Evolutionary conservation across 2,888 invertebrate species (phyloP), one percentile per base, ranked within the genome.

Genomic region (Dyspetes luteomarginatus): DNA sequence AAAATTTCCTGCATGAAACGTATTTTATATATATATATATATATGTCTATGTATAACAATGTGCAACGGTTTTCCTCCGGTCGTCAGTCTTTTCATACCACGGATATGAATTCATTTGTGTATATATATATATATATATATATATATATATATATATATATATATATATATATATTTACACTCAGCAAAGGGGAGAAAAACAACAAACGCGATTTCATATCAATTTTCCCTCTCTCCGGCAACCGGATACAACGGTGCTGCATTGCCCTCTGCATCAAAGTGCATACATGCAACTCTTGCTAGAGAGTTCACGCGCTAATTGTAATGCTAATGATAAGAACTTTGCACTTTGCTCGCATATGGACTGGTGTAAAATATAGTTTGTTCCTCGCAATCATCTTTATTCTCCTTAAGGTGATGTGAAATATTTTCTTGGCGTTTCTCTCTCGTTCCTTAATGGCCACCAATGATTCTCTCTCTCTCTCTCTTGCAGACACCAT

Each of bases 141-240:
- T 36, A 9, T 4, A 45, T 5, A 45, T 15, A 45, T 45, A 43
- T 5, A 24, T 24, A 62, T 24, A 41, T 22, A 9, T 22, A 12
- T 36, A 41, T 36, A 30, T 3, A 26, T 15, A 50, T 36, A 9
- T 36, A 36, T 4, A 12, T 36, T 28, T 5, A 7, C 36, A 36
- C 36, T 36, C 22, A 55, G 50, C n/a, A 24, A 48, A 58, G 24
- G 50, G 41, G 65, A 62, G 55, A 64, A 72, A 68, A 73, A 64
- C 60, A 77, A 77, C 81, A 77, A 77, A 81, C 68, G 77, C 62
- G 81, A 73, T 81, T 81, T 77, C 56, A 81, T 81, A 81, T 81
- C 81, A 81, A 77, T 81, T 81, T 48, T 30, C 26, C 73, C 73
- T 56, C 64, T 64, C 62, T 52, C 64, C n/a, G 17, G 43, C 62